A percentile compares a stretch with the other conserved stretches of the same genome.
phyloP scores from a whole-genome alignment of 2,113 vertebrate species.

The Rhinichthys klamathensis region DNA sequence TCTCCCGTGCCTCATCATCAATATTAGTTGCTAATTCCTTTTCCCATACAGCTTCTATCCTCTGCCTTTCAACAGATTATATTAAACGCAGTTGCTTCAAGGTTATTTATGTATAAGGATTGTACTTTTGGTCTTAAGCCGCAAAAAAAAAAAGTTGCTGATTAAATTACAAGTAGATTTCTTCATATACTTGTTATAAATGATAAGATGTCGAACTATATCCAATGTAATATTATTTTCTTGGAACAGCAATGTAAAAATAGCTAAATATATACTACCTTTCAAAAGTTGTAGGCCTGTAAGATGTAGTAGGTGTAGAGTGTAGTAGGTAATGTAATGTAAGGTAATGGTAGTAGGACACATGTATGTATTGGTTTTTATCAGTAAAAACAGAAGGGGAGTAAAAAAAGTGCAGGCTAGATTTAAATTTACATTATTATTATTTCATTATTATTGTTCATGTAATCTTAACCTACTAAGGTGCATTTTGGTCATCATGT shows the following conservation, averaged over 20 bases:
- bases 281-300: neutral
- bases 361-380: no score
- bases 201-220: neutral
- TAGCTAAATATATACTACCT: neutral
- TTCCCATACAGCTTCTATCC: slow-evolving; percentile 2
- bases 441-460: neutral
- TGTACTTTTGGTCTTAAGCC: neutral
- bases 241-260: neutral
- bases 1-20: neutral
- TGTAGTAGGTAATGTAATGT: no score
- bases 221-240: neutral
- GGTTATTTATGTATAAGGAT: neutral
- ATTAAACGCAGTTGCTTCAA: neutral
- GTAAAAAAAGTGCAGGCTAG: neutral
- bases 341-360: no score
- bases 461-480: neutral
- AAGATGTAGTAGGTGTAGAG: neutral
- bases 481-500: neutral
- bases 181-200: neutral
- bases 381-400: no score
- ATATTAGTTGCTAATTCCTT: neutral
- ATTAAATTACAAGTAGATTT: no score
- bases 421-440: neutral
- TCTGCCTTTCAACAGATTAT: neutral
- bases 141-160: neutral